phyloP scores from a whole-genome alignment of 2,113 vertebrate species.

The Leptosomus discolor region DNA sequence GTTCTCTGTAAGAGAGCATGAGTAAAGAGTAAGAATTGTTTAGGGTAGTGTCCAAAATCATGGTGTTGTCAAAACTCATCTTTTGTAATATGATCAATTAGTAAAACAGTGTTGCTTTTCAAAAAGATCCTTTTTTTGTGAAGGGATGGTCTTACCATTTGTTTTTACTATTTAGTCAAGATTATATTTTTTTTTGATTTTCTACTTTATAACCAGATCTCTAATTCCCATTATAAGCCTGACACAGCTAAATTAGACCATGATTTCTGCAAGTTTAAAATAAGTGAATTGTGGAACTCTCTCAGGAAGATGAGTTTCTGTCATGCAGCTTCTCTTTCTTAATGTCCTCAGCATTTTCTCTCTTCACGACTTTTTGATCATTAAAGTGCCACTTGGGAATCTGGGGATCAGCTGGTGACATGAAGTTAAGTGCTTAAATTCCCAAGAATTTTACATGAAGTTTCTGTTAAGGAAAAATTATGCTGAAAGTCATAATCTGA shows the following conservation, averaged over 20 bases:
- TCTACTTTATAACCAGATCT: conserved; percentile 2
- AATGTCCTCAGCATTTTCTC: conserved; percentile 1
- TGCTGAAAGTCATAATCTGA: conserved; percentile 45
- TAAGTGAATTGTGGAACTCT: conserved; percentile 41
- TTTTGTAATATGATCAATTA: not conserved
- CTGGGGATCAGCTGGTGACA: conserved; percentile 19
- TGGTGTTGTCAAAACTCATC: not conserved
- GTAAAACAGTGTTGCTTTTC: not conserved
- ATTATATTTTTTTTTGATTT: not conserved
- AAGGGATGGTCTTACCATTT: not conserved
- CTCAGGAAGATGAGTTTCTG: conserved; percentile 18
- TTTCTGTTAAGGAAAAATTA: conserved; percentile 62
- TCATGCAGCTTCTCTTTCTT: not conserved
- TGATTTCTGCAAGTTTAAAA: conserved; percentile 60
- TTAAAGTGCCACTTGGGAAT: conserved; percentile 34
- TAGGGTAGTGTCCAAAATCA: not conserved
- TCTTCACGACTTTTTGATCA: conserved; percentile 20
- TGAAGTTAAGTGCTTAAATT: conserved; percentile 37
- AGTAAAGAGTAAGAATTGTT: not conserved
- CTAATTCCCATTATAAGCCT: conserved; percentile 46
- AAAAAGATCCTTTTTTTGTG: not conserved
- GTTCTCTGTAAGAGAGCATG: not conserved
- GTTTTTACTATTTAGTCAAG: conserved; percentile 9
- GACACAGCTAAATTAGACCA: conserved; percentile 51
- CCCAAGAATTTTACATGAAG: conserved; percentile 28